A percentile compares a stretch with the other conserved stretches of the same genome.
phyloP scores from a whole-genome alignment of 2,797 vertebrate species.

The Paguma larvata region DNA sequence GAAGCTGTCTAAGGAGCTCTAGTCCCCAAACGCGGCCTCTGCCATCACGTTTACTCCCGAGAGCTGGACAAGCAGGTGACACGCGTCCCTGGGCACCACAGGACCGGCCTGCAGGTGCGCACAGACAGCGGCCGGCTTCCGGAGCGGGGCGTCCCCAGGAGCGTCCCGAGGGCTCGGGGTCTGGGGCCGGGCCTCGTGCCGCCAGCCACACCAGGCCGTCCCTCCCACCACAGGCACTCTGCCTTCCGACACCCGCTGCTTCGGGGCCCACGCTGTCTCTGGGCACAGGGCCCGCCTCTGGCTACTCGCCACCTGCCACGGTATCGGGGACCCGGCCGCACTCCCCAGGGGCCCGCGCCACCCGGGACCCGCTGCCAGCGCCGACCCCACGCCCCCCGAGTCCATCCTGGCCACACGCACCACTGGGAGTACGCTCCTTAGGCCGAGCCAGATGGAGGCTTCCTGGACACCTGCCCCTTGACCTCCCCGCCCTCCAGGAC shows the following conservation, averaged over 20 bases:
- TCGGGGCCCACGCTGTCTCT: too few species aligned
- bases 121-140: neutral
- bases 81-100: neutral
- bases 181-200: neutral
- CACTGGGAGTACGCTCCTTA: neutral
- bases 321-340: neutral
- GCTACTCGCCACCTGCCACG: too few species aligned
- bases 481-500: too few species aligned
- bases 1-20: neutral
- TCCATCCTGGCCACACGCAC: neutral
- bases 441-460: neutral
- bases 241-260: neutral
- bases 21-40: neutral
- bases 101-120: neutral
- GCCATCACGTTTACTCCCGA: neutral
- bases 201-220: neutral
- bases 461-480: too few species aligned
- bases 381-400: neutral
- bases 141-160: neutral
- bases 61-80: neutral
- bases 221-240: too few species aligned
- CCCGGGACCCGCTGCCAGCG: fast-evolving
- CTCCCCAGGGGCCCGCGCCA: too few species aligned
- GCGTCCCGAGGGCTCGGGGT: neutral
- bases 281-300: neutral